These are phyloP conservation scores for Triplophysa dalaica DNA, from an alignment of 2,113 vertebrate genomes.

Conservation along the genomic window DNA sequence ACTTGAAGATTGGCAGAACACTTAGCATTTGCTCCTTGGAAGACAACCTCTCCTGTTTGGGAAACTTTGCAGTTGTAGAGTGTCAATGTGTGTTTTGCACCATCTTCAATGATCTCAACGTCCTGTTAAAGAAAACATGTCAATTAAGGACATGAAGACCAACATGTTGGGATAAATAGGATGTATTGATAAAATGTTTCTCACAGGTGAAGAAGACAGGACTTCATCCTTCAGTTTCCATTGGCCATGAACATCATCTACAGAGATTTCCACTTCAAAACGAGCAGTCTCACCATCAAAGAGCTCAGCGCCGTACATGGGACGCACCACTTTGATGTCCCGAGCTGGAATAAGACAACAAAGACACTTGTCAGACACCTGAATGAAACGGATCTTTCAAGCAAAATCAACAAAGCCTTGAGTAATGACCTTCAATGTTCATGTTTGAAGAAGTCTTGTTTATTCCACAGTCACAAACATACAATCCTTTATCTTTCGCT, in stretches of 20 bases:
- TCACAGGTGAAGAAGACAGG: slow-evolving; percentile 85
- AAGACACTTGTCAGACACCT: too few species aligned
- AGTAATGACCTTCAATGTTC: slow-evolving; percentile 81
- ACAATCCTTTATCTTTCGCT: slow-evolving; percentile 83
- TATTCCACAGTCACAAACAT: slow-evolving; percentile 89
- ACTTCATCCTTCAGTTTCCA: slow-evolving; percentile 93
- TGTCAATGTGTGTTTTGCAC: slow-evolving; percentile 88
- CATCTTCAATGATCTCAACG: slow-evolving; percentile 92
- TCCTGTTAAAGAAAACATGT: slow-evolving; percentile 72
- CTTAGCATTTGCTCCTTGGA: slow-evolving; percentile 90
- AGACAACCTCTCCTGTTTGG: slow-evolving; percentile 90
- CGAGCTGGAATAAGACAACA: slow-evolving; percentile 75
- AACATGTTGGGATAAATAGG: background rate
- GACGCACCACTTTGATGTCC: slow-evolving; percentile 88
- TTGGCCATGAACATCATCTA: slow-evolving; percentile 87
- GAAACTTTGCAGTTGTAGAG: slow-evolving; percentile 91
- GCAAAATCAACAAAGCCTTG: background rate
- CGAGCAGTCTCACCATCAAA: slow-evolving; percentile 95
- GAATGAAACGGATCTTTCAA: background rate
- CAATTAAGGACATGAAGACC: background rate
- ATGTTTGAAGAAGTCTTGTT: slow-evolving; percentile 86
- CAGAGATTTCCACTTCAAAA: slow-evolving; percentile 95
- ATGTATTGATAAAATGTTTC: slow-evolving; percentile 39
- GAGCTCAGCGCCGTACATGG: slow-evolving; percentile 91
- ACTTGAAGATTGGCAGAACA: slow-evolving; percentile 94